Evolutionary conservation across 2,888 invertebrate genomes (phyloP), one percentile per base, ranked within the genome.

Genomic region (Gryllus longicercus): DNA sequence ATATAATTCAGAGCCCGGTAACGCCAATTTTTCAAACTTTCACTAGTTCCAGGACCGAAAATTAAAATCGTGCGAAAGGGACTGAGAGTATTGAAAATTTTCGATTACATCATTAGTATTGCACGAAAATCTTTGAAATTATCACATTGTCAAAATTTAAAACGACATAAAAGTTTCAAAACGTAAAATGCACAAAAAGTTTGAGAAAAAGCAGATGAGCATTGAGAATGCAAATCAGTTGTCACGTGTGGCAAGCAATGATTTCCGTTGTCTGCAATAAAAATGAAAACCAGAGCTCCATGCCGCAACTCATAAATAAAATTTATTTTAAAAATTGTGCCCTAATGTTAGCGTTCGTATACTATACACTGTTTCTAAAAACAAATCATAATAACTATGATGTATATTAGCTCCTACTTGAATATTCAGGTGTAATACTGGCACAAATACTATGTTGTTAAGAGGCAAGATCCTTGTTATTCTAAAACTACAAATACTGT

Each of bases 361-460:
- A 63, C 63, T 63, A 63, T 63, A 63, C 63, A 63, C 63, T n/a
- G n/a, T 63, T 63, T 63, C 63, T 63, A 63, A 63, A 63, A 63
- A 63, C 63, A 63, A 63, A 63, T 18, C n/a, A 63, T 63, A 63
- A 51, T 51, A 51, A 63, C 38, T 38, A 38, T 18, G 63, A 63
- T 63, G 63, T 63, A 63, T 63, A 63, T 63, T 63, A 63, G 63
- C 63, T 63, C 63, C 63, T 63, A 63, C 14, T n/a, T 63, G 63
- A 63, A 63, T 63, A 63, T 63, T 63, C 63, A 63, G 63, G n/a
- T 63, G 63, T 63, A 63, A 5, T 63, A 18, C 14, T 18, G 63
- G 63, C 63, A 63, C 63, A 63, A 63, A 63, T 63, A 63, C n/a
- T 63, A 63, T n/a, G 63, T 63, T 63, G 63, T 63, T 63, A 63